Conservation (phyloP, 2,888 invertebrate genomes). For the Kryphioiulus occultus region DNA sequence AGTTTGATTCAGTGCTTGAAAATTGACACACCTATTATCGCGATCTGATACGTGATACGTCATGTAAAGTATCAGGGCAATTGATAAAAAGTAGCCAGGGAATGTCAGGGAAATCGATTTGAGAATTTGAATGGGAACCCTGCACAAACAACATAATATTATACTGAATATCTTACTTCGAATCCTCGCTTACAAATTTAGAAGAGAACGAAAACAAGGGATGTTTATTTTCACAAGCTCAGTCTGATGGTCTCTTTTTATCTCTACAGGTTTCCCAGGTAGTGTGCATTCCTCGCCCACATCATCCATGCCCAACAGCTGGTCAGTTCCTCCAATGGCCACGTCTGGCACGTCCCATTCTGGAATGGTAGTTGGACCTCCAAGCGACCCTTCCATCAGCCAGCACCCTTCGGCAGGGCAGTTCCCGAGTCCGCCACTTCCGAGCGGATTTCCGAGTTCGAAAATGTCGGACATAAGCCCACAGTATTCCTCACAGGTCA, state of each 20-base stretch:
- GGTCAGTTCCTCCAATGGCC: constrained; percentile 27
- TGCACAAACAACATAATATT: too few species aligned
- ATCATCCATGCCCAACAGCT: constrained; percentile 37
- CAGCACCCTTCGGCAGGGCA: neutral
- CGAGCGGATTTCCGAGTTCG: neutral
- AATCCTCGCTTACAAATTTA: too few species aligned
- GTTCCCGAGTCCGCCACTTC: constrained; percentile 21
- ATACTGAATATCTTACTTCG: too few species aligned
- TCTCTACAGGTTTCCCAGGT: neutral
- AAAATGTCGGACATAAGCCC: constrained; percentile 12
- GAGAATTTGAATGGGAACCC: too few species aligned
- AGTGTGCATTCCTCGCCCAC: neutral
- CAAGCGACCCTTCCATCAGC: neutral
- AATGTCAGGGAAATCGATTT: too few species aligned
- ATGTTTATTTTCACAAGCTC: neutral
- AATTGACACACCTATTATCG: too few species aligned
- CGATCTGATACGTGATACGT: too few species aligned
- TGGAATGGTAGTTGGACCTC: neutral
- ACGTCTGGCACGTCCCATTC: constrained; percentile 29
- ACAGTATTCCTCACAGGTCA: constrained; percentile 29
- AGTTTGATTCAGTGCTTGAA: too few species aligned
- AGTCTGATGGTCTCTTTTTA: too few species aligned
- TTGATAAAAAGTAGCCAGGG: too few species aligned
- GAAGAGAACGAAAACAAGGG: neutral
- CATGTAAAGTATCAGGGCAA: too few species aligned